Conservation (phyloP, 2,797 vertebrate genomes). For the Somateria mollissima region DNA sequence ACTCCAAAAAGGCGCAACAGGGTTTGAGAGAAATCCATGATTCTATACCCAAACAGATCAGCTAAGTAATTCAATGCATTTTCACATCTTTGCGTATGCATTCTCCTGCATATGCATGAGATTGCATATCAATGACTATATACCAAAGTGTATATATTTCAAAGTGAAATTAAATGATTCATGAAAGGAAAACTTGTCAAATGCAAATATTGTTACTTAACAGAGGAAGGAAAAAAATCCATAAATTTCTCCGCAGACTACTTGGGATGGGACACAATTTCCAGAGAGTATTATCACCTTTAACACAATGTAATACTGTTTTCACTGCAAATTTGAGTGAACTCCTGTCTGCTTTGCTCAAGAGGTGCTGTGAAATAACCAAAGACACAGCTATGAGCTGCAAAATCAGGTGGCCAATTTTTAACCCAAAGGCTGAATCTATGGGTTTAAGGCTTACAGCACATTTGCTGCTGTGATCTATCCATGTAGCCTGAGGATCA, state of each 20-base stretch:
- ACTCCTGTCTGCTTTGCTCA: not conserved
- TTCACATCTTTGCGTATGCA: not conserved
- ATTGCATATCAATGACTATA: not conserved
- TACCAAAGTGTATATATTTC: not conserved
- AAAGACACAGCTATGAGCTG: not conserved
- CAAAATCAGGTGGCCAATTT: not conserved
- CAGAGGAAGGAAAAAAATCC: not conserved
- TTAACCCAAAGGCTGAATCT: not conserved
- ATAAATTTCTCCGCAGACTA: not conserved
- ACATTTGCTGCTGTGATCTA: not conserved
- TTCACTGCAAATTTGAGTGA: not conserved
- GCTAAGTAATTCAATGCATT: not conserved
- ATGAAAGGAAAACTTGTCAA: not conserved
- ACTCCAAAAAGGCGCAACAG: not conserved
- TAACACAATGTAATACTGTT: not conserved
- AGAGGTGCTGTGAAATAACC: not conserved
- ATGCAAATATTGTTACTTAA: not conserved
- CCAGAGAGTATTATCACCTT: not conserved
- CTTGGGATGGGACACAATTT: not conserved
- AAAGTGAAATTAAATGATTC: not conserved
- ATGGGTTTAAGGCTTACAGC: not conserved
- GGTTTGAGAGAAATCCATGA: not conserved
- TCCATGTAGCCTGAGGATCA: fast-evolving
- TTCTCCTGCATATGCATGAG: not conserved
- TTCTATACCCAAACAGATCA: not conserved